Evolutionary conservation across 2,888 invertebrate genomes (phyloP).

Genomic region (Apodemia mormo): DNA sequence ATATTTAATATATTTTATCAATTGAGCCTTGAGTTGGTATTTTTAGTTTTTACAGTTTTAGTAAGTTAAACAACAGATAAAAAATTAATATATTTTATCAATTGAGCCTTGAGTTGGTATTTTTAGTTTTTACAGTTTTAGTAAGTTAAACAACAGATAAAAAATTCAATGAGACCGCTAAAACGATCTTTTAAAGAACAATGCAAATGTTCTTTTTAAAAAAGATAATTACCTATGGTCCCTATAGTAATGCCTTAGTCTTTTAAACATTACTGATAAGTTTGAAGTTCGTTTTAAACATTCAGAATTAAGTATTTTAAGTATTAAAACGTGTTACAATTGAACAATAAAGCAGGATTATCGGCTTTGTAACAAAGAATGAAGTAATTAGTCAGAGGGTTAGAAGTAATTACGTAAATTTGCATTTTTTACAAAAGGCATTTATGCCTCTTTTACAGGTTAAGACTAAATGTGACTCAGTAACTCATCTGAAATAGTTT

Average conservation of each 20-base stretch:
- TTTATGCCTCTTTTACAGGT: too few species aligned
- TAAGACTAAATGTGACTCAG: too few species aligned
- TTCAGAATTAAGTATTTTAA: not conserved
- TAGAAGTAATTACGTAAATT: too few species aligned
- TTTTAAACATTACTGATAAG: slow-evolving; percentile 4
- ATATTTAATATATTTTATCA: not conserved
- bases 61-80: not conserved
- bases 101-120: not conserved
- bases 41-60: not conserved
- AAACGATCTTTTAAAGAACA: not conserved
- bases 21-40: not conserved
- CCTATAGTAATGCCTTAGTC: not conserved
- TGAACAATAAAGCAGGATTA: too few species aligned
- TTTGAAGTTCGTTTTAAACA: not conserved
- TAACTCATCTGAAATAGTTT: too few species aligned
- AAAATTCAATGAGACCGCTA: not conserved
- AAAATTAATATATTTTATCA: not conserved
- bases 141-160: not conserved
- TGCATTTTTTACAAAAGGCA: too few species aligned
- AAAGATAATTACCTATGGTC: not conserved
- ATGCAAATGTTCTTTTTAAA: not conserved
- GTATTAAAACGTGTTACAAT: not conserved
- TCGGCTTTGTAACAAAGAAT: too few species aligned
- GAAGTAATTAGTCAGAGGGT: too few species aligned
- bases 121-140: not conserved